phyloP scores from a whole-genome alignment of 2,113 vertebrate genomes.

The Falcunculus frontatus region DNA sequence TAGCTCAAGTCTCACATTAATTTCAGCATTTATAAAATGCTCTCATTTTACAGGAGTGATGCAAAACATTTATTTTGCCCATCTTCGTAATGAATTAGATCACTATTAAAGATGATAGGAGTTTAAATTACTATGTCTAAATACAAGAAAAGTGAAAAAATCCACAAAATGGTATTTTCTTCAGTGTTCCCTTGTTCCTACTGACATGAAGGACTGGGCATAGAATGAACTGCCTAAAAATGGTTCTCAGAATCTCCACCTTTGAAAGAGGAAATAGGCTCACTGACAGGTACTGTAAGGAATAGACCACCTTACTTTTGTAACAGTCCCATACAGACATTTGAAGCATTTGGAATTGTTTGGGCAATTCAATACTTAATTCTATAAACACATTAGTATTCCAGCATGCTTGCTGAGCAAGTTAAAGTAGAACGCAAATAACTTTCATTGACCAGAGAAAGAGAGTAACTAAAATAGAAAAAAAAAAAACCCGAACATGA shows the following conservation, averaged over 20 bases:
- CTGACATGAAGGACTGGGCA: background rate
- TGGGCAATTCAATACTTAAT: background rate
- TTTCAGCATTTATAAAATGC: background rate
- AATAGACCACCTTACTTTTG: background rate
- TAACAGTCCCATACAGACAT: background rate
- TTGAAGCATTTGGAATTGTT: background rate
- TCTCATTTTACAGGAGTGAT: background rate
- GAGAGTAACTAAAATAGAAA: slow-evolving; percentile 42
- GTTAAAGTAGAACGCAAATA: slow-evolving; percentile 18
- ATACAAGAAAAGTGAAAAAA: background rate
- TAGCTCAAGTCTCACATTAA: background rate
- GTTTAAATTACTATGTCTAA: background rate
- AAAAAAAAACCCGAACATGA: background rate
- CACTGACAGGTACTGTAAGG: background rate
- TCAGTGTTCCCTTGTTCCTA: background rate
- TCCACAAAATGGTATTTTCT: background rate
- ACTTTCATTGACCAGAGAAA: slow-evolving; percentile 13
- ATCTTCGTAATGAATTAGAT: background rate
- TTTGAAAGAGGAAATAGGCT: background rate
- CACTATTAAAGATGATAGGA: background rate
- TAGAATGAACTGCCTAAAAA: background rate
- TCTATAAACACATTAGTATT: background rate
- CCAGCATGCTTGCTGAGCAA: background rate
- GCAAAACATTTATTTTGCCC: background rate
- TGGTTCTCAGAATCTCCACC: background rate